Evolutionary conservation across 2,888 invertebrate species (phyloP), one percentile per base, ranked within the genome.

Genomic region (Monopis laevigella): DNA sequence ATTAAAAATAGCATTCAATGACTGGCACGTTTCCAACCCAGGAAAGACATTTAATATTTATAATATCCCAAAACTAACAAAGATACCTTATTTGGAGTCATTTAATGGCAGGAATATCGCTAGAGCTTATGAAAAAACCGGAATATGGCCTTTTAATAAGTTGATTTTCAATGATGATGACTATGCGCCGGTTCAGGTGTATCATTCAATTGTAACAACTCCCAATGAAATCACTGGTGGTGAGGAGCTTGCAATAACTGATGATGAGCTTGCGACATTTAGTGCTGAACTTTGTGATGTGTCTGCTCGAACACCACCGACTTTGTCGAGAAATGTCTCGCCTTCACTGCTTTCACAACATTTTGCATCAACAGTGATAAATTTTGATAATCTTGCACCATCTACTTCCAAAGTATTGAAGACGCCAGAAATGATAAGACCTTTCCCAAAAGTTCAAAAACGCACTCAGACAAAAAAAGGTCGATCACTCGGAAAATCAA

Each of bases 11-110:
- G 49, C 49, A 3, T 52, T 45, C 36, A 56, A 58, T 42, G 46
- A 46, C 10, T 62, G 58, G 55, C 39, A 53, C 32, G 42, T 47
- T 38, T 30, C 40, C 12, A 49, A 62, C 46, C 51, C 55, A 3
- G 59, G 58, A 10, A 58, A 53, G 50, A 52, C 55, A 7, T 45
- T 62, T 17, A 50, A 51, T 6, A 56, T 59, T 39, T 51, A 57
- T 27, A 45, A 55, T 38, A 52, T 59, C 40, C 46, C 55, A 5
- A 45, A 48, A 41, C 44, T 59, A 7, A 46, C 49, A 13, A 50
- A 51, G 32, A 26, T 38, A 16, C 49, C 55, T n/a, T 56, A 51
- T 39, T 49, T 50, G n/a, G 36, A 48, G 24, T 47, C 54, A 13
- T 59, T 58, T 24, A 24, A 24, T 24, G 6, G 24, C 24, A 24